Evolutionary conservation across 2,888 invertebrate genomes (phyloP), one percentile per base, ranked within the genome.

Genomic region (Eupithecia dodoneata): DNA sequence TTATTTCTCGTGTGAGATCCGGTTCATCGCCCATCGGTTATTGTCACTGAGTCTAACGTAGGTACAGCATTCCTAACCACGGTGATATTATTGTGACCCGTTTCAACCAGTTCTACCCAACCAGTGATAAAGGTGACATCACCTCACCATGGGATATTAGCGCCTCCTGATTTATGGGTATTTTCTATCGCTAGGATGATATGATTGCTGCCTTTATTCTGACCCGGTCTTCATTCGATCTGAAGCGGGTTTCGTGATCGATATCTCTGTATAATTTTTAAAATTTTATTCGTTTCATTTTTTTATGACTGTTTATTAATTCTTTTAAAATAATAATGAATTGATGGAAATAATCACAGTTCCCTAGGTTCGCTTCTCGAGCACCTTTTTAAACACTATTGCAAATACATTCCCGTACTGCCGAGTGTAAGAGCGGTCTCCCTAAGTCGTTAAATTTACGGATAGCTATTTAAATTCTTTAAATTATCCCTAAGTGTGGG

Each of bases 1-100:
- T 4, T 63, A 4, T 10, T 59, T 59, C n/a, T 63, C 15, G 13
- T 42, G 42, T 42, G 2, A 66, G 52, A 78, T 78, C 76, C 78
- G 78, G 78, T 76, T 74, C 78, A 73, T 71, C 6, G 52, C 15
- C 67, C 71, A 69, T 45, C 10, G 44, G 30, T 52, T 76, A 71
- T 77, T 47, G 66, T 66, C 66, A 66, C 55, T 0, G 52, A 52
- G 52, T 52, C 4, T 55, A n/a, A 7, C 44, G 44, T 44, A 55
- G 55, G 72, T 76, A 44, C 15, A 52, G 69, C 49, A 75, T 75
- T 75, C 74, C 72, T 66, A 70, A 45, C 45, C 44, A 66, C 5
- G 49, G 67, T 75, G 69, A 72, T 63, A 67, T 66, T 41, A 71
- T 65, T 12, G 55, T 65, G 63, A 44, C 4, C 70, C 49, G 52